These are phyloP conservation scores for Tinamus guttatus DNA, from an alignment of 2,113 vertebrate species.

Conservation along the genomic window DNA sequence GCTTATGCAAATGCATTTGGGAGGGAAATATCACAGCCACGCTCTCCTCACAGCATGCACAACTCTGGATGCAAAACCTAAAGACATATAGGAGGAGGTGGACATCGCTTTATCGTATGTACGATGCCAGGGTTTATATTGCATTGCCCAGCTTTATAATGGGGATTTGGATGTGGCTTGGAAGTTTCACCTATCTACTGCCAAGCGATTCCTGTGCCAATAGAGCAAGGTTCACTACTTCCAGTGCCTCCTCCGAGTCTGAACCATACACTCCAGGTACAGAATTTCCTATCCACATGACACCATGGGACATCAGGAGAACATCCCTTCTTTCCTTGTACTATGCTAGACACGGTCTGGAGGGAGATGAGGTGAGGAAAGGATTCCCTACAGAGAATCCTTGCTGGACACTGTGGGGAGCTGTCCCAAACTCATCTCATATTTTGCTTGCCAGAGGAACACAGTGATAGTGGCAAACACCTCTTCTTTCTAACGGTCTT, in stretches of 20 bases:
- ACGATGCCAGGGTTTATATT: neutral
- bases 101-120: neutral
- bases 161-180: neutral
- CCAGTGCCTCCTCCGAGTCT: neutral
- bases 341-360: neutral
- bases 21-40: neutral
- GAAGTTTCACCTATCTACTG: neutral
- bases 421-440: neutral
- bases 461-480: neutral
- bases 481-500: neutral
- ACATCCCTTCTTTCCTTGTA: neutral
- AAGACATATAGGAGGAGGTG: neutral
- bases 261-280: neutral
- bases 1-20: rapidly evolving
- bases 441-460: neutral
- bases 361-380: neutral
- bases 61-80: neutral
- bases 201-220: neutral
- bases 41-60: neutral
- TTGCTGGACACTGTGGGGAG: neutral
- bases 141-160: neutral
- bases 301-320: neutral
- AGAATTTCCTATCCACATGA: neutral
- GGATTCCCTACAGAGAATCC: neutral
- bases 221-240: neutral